phyloP scores from a whole-genome alignment of 2,113 vertebrate genomes.

The Nibea coibor region DNA sequence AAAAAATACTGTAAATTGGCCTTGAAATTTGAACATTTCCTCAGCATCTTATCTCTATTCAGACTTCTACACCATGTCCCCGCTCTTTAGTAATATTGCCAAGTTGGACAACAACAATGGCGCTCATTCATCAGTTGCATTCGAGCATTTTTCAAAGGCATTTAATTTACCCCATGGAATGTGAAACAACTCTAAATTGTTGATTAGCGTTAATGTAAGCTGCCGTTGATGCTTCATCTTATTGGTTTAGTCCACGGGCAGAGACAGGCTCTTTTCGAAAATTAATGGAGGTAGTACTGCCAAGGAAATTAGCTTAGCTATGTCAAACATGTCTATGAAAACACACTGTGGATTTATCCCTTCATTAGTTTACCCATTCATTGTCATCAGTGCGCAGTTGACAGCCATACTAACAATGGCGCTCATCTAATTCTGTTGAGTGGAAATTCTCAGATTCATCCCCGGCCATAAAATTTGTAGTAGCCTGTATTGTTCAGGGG shows the following conservation, averaged over 20 bases:
- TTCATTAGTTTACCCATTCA: slow-evolving; percentile 66
- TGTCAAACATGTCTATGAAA: slow-evolving; percentile 74
- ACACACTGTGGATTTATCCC: slow-evolving; percentile 71
- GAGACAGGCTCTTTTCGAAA: slow-evolving; percentile 54
- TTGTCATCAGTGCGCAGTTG: slow-evolving; percentile 57
- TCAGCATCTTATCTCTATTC: slow-evolving; percentile 4
- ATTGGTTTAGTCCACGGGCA: slow-evolving; percentile 68
- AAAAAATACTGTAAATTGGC: not conserved
- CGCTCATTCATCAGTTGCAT: slow-evolving; percentile 25
- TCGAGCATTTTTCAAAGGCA: slow-evolving; percentile 34
- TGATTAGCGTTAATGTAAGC: slow-evolving; percentile 62
- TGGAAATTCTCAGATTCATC: slow-evolving; percentile 63
- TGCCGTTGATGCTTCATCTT: slow-evolving; percentile 46
- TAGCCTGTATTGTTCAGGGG: slow-evolving; percentile 44
- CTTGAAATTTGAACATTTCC: not conserved
- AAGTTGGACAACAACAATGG: slow-evolving; percentile 30
- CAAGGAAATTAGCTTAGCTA: slow-evolving; percentile 70
- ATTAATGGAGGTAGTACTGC: slow-evolving; percentile 65
- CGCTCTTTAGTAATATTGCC: not conserved
- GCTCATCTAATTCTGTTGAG: slow-evolving; percentile 71
- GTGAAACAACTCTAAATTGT: slow-evolving; percentile 61
- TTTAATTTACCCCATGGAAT: slow-evolving; percentile 31
- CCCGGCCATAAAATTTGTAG: slow-evolving; percentile 51
- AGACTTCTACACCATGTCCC: not conserved
- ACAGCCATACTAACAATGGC: slow-evolving; percentile 53